These are phyloP conservation scores for Sebastiscus tertius DNA, from an alignment of 2,797 vertebrate genomes.

Conservation along the genomic window DNA sequence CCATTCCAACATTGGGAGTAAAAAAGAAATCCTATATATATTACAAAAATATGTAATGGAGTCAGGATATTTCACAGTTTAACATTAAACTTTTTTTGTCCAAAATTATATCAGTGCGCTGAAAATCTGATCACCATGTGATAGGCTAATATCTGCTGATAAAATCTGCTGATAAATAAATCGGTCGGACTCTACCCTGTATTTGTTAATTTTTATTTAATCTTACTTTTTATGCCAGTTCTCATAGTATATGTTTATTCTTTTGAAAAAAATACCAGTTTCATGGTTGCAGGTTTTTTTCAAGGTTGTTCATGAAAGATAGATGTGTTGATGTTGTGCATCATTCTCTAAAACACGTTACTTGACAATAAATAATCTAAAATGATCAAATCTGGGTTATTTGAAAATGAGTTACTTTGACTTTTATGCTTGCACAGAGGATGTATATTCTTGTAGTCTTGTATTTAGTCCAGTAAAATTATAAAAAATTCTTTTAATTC, in stretches of 20 bases:
- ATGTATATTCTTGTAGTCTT: background rate
- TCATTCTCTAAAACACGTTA: background rate
- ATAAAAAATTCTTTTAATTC: background rate
- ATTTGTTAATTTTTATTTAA: background rate
- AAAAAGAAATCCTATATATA: too few relatives aligned
- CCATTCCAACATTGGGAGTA: too few relatives aligned
- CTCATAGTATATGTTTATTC: background rate
- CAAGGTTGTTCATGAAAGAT: background rate
- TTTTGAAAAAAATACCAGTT: background rate
- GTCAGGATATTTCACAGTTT: too few relatives aligned
- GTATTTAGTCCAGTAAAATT: background rate
- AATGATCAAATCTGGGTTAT: background rate
- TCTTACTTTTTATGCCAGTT: background rate
- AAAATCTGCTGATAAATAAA: too few relatives aligned
- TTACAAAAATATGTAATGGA: too few relatives aligned
- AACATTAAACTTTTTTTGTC: too few relatives aligned
- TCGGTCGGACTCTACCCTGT: background rate
- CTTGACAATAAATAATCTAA: background rate
- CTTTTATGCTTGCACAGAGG: background rate
- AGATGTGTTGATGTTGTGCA: background rate
- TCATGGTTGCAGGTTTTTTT: slow-evolving; percentile 6
- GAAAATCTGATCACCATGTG: too few relatives aligned
- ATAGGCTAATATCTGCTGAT: too few relatives aligned
- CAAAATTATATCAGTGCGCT: too few relatives aligned
- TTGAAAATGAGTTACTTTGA: background rate